These are phyloP conservation scores for Lordiphosa clarofinis DNA, from an alignment of 1,140 invertebrate species.

Conservation along the genomic window DNA sequence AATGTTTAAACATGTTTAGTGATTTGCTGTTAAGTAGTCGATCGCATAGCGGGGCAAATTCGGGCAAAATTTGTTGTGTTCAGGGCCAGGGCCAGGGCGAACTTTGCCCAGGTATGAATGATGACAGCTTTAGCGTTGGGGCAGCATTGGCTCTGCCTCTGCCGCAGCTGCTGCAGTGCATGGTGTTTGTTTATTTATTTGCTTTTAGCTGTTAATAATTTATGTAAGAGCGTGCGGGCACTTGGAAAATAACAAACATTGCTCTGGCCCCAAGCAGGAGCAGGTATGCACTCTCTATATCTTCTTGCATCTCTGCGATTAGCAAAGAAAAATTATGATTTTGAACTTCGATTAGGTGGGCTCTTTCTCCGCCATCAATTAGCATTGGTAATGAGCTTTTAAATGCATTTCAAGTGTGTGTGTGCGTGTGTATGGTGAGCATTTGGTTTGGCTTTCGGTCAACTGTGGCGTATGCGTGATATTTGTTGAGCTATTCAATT, in stretches of 20 bases:
- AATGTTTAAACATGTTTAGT: conserved; percentile 77
- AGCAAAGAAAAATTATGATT: conserved; percentile 43
- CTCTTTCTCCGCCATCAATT: conserved; percentile 43
- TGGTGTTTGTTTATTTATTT: conserved; percentile 73
- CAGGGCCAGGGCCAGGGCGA: conserved; percentile 35
- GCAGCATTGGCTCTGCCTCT: conserved; percentile 33
- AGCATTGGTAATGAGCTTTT: conserved; percentile 74
- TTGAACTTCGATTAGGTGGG: conserved; percentile 25
- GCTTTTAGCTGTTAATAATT: conserved; percentile 74
- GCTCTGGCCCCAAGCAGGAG: background rate
- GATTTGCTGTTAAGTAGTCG: conserved; percentile 74
- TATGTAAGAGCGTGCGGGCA: conserved; percentile 75
- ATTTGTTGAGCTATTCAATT: conserved; percentile 55
- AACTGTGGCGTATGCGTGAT: conserved; percentile 62
- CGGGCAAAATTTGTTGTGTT: conserved; percentile 14
- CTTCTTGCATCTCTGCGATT: conserved; percentile 16
- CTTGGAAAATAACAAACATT: conserved; percentile 74
- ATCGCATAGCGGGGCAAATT: conserved; percentile 8
- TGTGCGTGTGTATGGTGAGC: conserved; percentile 55
- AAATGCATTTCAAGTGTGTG: conserved; percentile 63
- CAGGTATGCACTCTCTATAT: conserved; percentile 8
- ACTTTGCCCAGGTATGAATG: conserved; percentile 53
- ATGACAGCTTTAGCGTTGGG: conserved; percentile 67
- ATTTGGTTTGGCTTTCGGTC: conserved; percentile 17
- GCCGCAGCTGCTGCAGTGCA: no score